phyloP scores from a whole-genome alignment of 1,140 invertebrate genomes.

The Ips nitidus region DNA sequence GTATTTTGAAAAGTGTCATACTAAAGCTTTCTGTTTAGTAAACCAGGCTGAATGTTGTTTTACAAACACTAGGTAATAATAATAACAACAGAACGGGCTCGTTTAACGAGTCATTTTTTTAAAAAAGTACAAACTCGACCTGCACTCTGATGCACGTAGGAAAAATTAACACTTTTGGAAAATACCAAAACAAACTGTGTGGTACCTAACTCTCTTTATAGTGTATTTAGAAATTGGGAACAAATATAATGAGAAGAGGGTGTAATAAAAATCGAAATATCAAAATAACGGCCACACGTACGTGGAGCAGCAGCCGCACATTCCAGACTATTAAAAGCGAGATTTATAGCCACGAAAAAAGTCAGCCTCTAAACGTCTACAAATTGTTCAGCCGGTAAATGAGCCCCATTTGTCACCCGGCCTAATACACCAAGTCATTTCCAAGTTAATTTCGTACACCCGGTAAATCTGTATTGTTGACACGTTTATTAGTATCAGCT shows the following conservation, averaged over 20 bases:
- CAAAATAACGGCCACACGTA: conserved; percentile 36
- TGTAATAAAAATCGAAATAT: conserved; percentile 35
- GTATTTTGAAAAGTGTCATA: conserved; percentile 51
- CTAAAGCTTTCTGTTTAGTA: conserved; percentile 49
- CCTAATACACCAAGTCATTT: conserved; percentile 48
- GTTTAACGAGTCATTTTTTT: no score
- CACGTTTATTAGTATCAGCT: conserved; percentile 25
- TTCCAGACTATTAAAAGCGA: conserved; percentile 51
- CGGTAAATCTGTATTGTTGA: conserved; percentile 46
- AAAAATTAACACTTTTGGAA: no score
- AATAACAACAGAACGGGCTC: neutral
- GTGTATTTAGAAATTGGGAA: no score
- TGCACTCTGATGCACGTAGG: neutral
- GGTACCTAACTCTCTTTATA: no score
- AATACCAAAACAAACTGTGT: no score
- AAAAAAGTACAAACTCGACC: no score
- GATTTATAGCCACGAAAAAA: conserved; percentile 50
- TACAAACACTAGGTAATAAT: conserved; percentile 40
- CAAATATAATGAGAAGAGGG: neutral
- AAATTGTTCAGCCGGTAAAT: conserved; percentile 54
- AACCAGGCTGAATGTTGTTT: conserved; percentile 44
- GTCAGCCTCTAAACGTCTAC: conserved; percentile 52
- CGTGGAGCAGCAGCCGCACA: conserved; percentile 38
- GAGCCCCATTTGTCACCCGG: conserved; percentile 50
- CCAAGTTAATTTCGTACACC: conserved; percentile 48